Conservation (phyloP, 2,888 invertebrate species). For the Aspidiotus destructor region DNA sequence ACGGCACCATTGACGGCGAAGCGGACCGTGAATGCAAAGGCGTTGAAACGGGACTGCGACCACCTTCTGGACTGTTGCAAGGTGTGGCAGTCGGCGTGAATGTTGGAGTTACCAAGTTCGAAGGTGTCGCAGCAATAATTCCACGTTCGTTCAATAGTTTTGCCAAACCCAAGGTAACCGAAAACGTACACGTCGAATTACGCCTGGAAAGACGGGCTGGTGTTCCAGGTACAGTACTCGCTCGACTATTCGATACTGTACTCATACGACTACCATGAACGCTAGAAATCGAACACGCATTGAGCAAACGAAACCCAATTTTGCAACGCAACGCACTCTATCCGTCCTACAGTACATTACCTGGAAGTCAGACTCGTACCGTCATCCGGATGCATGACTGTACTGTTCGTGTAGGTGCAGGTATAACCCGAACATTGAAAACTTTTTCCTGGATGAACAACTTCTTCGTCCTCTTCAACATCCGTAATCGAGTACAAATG, state of each 20-base stretch:
- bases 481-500: constrained; percentile 59
- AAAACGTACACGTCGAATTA: constrained; percentile 69
- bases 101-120: constrained; percentile 54
- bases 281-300: constrained; percentile 39
- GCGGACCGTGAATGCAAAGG: constrained; percentile 54
- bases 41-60: constrained; percentile 40
- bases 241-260: constrained; percentile 48
- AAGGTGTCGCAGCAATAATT: constrained; percentile 61
- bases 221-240: constrained; percentile 42
- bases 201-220: constrained; percentile 55
- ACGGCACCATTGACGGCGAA: constrained; percentile 45
- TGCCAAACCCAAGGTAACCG: constrained; percentile 62
- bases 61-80: constrained; percentile 61
- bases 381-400: constrained; percentile 82
- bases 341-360: constrained; percentile 35
- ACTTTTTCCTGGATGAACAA: constrained; percentile 56
- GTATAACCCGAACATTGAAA: constrained; percentile 68
- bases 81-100: constrained; percentile 79
- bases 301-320: no score
- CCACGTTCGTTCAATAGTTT: constrained; percentile 70
- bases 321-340: no score
- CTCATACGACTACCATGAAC: constrained; percentile 56
- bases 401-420: constrained; percentile 80
- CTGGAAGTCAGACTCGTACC: constrained; percentile 56
- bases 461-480: constrained; percentile 63